A percentile compares a stretch with the other conserved stretches of the same genome.
Conservation (phyloP, 2,888 invertebrate genomes). For the Melanotus villosus region DNA sequence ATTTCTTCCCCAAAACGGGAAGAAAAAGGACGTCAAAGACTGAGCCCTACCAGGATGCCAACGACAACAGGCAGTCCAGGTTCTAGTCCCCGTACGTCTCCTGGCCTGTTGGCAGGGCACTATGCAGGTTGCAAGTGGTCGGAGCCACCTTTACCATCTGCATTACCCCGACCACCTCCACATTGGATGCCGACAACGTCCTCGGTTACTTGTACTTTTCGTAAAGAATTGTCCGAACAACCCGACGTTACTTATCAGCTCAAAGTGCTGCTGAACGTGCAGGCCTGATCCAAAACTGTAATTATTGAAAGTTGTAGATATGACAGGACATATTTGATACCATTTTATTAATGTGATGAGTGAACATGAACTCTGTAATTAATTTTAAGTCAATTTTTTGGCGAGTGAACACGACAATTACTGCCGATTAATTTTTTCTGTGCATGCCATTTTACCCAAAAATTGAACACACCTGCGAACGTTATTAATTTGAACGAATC, state of each 20-base stretch:
- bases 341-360: slow-evolving; percentile 62
- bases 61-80: slow-evolving; percentile 44
- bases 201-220: slow-evolving; percentile 68
- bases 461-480: too few relatives aligned
- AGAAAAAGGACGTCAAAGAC: slow-evolving; percentile 43
- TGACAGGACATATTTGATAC: slow-evolving; percentile 61
- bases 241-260: slow-evolving; percentile 64
- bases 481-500: too few relatives aligned
- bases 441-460: slow-evolving; percentile 12
- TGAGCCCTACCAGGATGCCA: slow-evolving; percentile 54
- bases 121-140: slow-evolving; percentile 80
- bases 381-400: slow-evolving; percentile 61
- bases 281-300: slow-evolving; percentile 64
- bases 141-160: slow-evolving; percentile 81
- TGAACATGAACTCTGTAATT: slow-evolving; percentile 56
- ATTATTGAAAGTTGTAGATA: slow-evolving; percentile 51
- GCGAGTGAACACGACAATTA: slow-evolving; percentile 69
- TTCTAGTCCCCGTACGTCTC: slow-evolving; percentile 60
- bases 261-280: slow-evolving; percentile 67
- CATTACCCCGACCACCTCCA: slow-evolving; percentile 79
- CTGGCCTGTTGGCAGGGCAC: slow-evolving; percentile 68
- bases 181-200: slow-evolving; percentile 81
- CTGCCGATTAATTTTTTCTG: slow-evolving; percentile 35
- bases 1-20: slow-evolving; percentile 47
- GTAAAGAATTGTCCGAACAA: slow-evolving; percentile 63